A percentile compares a stretch with the other conserved stretches of the same genome.
Conservation (phyloP, 1,140 invertebrate genomes). For the Parasteatoda tepidariorum region DNA sequence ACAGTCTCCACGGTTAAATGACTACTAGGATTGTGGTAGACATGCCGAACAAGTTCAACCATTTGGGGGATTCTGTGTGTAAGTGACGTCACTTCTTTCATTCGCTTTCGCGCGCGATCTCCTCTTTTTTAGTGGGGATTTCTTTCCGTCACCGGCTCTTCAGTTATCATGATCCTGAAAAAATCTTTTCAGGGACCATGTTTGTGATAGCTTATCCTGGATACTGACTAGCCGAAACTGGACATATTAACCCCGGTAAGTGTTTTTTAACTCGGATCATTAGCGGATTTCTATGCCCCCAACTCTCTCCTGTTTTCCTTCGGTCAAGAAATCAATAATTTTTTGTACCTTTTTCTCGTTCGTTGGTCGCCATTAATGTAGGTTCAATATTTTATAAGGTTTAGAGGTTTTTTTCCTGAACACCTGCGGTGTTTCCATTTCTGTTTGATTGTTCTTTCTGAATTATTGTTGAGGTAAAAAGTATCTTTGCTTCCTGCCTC, state of each 20-base stretch:
- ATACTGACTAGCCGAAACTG: not conserved
- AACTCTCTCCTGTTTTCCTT: not conserved
- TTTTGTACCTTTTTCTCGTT: not conserved
- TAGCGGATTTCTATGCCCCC: not conserved
- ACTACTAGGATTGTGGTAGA: constrained; percentile 44
- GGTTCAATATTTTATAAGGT: no score
- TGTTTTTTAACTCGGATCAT: constrained; percentile 27
- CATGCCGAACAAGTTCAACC: constrained; percentile 35
- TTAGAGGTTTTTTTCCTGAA: not conserved
- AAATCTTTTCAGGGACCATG: not conserved
- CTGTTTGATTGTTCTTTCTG: no score
- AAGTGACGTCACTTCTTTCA: constrained; percentile 16
- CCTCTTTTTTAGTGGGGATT: not conserved
- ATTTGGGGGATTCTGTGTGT: constrained; percentile 11
- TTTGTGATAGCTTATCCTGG: not conserved
- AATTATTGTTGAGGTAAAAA: no score
- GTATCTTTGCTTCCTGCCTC: not conserved
- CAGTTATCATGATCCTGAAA: not conserved
- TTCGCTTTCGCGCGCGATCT: constrained; percentile 1
- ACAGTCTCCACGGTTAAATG: constrained; percentile 44
- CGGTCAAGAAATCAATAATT: constrained; percentile 30
- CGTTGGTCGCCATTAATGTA: not conserved
- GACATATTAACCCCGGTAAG: constrained; percentile 10
- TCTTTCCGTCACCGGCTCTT: not conserved
- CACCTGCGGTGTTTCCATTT: not conserved